Base-by-base conservation (phyloP, 2,888 invertebrate species). In the Drosophila picticornis region DNA sequence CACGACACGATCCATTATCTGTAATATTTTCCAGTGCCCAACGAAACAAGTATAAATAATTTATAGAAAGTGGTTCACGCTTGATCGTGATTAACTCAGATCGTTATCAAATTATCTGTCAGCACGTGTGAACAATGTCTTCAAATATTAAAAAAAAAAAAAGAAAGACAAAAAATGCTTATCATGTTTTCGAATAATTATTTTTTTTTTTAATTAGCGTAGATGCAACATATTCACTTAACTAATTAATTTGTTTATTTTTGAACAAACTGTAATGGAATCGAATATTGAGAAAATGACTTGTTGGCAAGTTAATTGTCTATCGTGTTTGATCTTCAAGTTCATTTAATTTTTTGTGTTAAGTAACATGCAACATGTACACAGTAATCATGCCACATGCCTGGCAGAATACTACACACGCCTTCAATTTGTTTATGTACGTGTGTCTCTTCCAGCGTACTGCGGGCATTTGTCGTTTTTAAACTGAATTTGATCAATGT, bases 401-500 rank as follows among this genome's bases (percentile, higher is more conserved):
- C 27, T 36, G 11, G 36, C 16, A 55, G 19, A 27, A 27, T 55
- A 9, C 22, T 25, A 55, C 34, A 32, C 32, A 19, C 36, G 25
- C 36, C 55, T 27, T 27, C 36, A 36, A 34, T 27, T 25, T 50
- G 50, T 27, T 27, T 27, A 19, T 31, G 16, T 53, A 9, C 32
- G 9, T 51, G n/a, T 51, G 51, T 16, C 16, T 29, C 16, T 36
- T 9, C 27, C 31, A 38, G 34, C 22, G n/a, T 36, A 55, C 32
- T 67, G 66, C 46, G 43, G 25, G 5, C 31, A 48, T 53, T 22
- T 65, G 29, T 32, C 31, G 34, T 11, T 55, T 27, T 48, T 55
- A 38, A 67, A 38, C 25, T 46, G 36, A 48, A 66, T 65, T 62
- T n/a, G 11, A 62, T 27, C 46, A 36, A 22, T 22, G 22, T 22